Evolutionary conservation across 2,888 invertebrate genomes (phyloP).

Genomic region (Stegophylla sp.): DNA sequence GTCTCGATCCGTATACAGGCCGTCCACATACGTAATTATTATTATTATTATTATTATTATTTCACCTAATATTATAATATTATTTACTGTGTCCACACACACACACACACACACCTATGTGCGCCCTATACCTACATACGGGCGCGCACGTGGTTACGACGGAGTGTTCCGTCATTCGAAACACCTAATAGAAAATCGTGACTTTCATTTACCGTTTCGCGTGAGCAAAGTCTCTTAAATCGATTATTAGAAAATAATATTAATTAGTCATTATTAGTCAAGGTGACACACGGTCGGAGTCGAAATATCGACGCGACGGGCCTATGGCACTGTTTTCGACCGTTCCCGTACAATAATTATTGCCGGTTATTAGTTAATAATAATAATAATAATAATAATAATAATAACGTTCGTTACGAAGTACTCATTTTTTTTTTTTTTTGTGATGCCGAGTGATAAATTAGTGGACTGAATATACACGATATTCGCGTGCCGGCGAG

Average conservation of each 20-base stretch:
- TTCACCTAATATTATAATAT: no score
- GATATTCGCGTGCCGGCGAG: constrained; percentile 32
- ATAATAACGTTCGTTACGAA: neutral
- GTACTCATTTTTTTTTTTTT: neutral
- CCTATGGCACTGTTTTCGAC: constrained; percentile 27
- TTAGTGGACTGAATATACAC: neutral
- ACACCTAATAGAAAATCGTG: constrained; percentile 31
- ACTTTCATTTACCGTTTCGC: constrained; percentile 26
- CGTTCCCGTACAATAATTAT: neutral
- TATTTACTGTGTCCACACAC: no score
- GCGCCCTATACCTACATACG: neutral
- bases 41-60: no score
- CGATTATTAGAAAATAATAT: constrained; percentile 35
- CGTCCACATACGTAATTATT: no score
- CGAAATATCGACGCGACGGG: neutral
- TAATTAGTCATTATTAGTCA: constrained; percentile 35
- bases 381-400: constrained; percentile 1
- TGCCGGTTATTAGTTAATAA: constrained; percentile 38
- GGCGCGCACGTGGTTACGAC: no score
- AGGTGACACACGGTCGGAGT: neutral
- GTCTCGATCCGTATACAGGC: no score
- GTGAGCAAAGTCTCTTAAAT: neutral
- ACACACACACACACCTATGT: neutral
- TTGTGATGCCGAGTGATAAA: neutral
- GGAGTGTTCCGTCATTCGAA: no score